Evolutionary conservation across 2,113 vertebrate genomes (phyloP), one percentile per base, ranked within the genome.

Genomic region (Phaethornis superciliosus): DNA sequence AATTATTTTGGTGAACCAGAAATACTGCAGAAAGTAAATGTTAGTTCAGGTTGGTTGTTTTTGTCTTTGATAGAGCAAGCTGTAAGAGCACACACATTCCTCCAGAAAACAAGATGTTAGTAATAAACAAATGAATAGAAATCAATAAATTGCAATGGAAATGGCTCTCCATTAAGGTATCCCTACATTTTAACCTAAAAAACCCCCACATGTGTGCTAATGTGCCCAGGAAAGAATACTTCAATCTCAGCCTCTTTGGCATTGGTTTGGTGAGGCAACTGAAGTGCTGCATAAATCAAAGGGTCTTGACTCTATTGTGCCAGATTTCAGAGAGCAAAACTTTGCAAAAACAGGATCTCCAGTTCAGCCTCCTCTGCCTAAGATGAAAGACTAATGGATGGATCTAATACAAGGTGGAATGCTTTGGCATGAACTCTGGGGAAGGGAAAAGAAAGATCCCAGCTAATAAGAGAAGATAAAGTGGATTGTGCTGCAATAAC

Each of bases 1-100:
- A 76, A 95, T 94, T 97, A 93, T 95, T 97, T 96, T 90, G 94
- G 94, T 97, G 96, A 97, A 95, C 96, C 95, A 97, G 95, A 94
- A 95, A 96, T 89, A 76, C 71, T 95, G 94, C 86, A 90, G 75
- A 95, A 96, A 96, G 84, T 89, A 95, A 97, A 96, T 62, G 88
- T 96, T 91, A 42, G 62, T 90, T 95, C 81, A 93, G 69, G 93
- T 92, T 94, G 62, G 85, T 96, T 94, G 71, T 93, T 93, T 94
- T 90, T 56, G 60, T 84, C 55, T 90, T 95, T 89, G 93, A 81
- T 75, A 88, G 75, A 63, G 24, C 58, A 55, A 94, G 85, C 33
- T 4, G 7, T 32, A 47, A 64, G 30, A 72, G n/a, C 49, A 46
- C 40, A 18, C 49, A 11, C 7, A 44, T 93, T 88, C 40, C 77